Conservation (phyloP, 2,113 vertebrate species). For the Gambusia affinis region DNA sequence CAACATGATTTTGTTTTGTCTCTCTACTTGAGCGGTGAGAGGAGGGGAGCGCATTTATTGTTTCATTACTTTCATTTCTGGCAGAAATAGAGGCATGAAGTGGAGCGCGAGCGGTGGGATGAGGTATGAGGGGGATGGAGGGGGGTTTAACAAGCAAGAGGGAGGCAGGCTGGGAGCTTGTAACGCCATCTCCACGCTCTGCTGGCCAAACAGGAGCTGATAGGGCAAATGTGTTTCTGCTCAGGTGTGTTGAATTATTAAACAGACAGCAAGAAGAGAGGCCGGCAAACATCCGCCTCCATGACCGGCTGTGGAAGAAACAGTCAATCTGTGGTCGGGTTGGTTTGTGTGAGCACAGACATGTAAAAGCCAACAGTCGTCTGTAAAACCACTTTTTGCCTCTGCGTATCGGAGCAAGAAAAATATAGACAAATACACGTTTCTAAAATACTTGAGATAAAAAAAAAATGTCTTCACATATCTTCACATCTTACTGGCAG, state of each 20-base stretch:
- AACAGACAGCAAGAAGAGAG: slow-evolving; percentile 68
- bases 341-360: background rate
- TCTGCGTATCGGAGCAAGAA: slow-evolving; percentile 22
- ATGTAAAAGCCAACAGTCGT: slow-evolving; percentile 4
- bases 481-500: slow-evolving; percentile 25
- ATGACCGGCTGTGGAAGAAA: slow-evolving; percentile 49
- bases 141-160: slow-evolving; percentile 22
- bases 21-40: background rate
- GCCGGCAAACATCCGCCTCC: slow-evolving; percentile 59
- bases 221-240: slow-evolving; percentile 77
- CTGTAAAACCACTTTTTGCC: slow-evolving; percentile 24
- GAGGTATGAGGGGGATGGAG: background rate
- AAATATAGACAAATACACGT: slow-evolving; percentile 48
- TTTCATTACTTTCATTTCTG: slow-evolving; percentile 35
- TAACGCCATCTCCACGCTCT: slow-evolving; percentile 69
- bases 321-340: slow-evolving; percentile 49
- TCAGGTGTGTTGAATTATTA: slow-evolving; percentile 81
- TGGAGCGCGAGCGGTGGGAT: slow-evolving; percentile 17
- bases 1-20: slow-evolving; percentile 17
- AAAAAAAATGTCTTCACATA: slow-evolving; percentile 26
- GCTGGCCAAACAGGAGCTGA: slow-evolving; percentile 74
- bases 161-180: slow-evolving; percentile 57
- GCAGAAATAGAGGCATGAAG: slow-evolving; percentile 35
- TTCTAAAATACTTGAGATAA: slow-evolving; percentile 61
- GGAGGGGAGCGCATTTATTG: background rate